Base-by-base conservation (phyloP, 2,113 vertebrate genomes). In the Percopsis transmontana region DNA sequence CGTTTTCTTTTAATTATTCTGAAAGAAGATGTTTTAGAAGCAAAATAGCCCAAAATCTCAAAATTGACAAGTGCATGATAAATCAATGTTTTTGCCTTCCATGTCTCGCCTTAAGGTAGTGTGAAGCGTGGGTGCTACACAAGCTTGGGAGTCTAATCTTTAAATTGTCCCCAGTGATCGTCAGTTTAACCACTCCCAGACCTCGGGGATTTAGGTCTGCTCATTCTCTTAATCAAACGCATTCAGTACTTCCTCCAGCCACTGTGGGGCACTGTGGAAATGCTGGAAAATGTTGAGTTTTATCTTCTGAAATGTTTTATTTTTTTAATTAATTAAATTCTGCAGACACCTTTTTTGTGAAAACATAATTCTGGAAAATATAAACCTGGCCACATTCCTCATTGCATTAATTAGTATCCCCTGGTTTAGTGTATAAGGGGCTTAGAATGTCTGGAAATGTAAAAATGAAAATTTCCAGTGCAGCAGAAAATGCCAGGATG, bases 81-180 rank as follows among this genome's bases (percentile, higher is more conserved):
- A n/a, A n/a, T n/a, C n/a, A n/a, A n/a, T n/a, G n/a, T n/a, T n/a
- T n/a, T n/a, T n/a, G n/a, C n/a, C n/a, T n/a, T n/a, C n/a, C n/a
- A n/a, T n/a, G n/a, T n/a, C n/a, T n/a, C n/a, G n/a, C n/a, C n/a
- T n/a, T 53, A 27, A 8, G 10, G 12, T 16, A 12, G 19, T 48
- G 45, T 44, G 47, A 27, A 39, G 87, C 87, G 87, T 84, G 85
- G 78, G 84, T 65, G 83, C 91, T 90, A 90, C 83, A 90, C 88
- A 92, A 91, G 85, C 87, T 63, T 70, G 48, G 54, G 74, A 82
- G 77, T 88, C 85, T 91, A 91, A 92, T 92, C 90, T 91, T 87
- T 90, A 92, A 91, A 92, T 91, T 82, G 70, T 83, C 82, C 83
- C 76, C 4, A 77, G 80, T 71, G 85, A 90, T 91, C 89, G 87